Conservation (phyloP, 2,888 invertebrate species). For the Onthophagus sagittarius region DNA sequence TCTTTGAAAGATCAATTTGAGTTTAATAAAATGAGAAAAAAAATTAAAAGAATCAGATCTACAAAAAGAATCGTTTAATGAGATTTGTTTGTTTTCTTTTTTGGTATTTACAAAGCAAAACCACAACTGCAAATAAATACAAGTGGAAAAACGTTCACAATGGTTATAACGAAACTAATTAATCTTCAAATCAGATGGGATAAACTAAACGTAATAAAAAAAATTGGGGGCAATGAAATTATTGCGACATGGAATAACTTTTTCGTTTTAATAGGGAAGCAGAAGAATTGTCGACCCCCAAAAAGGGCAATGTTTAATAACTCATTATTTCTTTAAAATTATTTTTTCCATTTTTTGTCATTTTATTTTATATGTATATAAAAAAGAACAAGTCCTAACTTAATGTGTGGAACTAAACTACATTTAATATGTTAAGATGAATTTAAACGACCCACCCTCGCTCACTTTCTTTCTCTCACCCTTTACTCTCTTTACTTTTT, state of each 20-base stretch:
- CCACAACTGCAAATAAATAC: slow-evolving; percentile 36
- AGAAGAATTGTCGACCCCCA: neutral
- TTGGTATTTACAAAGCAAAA: slow-evolving; percentile 39
- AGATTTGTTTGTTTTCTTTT: slow-evolving; percentile 33
- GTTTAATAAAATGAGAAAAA: neutral
- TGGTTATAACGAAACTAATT: slow-evolving; percentile 2
- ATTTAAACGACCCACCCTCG: neutral
- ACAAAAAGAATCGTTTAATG: slow-evolving; percentile 45
- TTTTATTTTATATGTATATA: slow-evolving; percentile 9
- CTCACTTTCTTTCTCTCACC: no score
- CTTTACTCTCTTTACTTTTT: slow-evolving; percentile 32
- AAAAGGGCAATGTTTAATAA: no score
- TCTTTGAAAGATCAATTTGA: neutral
- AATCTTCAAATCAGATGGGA: no score
- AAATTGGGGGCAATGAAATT: no score
- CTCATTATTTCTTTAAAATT: no score
- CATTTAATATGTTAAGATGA: slow-evolving; percentile 27
- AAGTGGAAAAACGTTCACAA: slow-evolving; percentile 21
- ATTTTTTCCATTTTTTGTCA: no score
- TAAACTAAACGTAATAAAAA: no score
- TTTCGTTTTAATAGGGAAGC: neutral
- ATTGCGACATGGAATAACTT: no score
- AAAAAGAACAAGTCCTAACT: slow-evolving; percentile 12
- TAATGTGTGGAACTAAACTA: slow-evolving; percentile 30
- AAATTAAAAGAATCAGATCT: slow-evolving; percentile 19